phyloP scores from a whole-genome alignment of 2,113 vertebrate species.

The Saccopteryx bilineata region DNA sequence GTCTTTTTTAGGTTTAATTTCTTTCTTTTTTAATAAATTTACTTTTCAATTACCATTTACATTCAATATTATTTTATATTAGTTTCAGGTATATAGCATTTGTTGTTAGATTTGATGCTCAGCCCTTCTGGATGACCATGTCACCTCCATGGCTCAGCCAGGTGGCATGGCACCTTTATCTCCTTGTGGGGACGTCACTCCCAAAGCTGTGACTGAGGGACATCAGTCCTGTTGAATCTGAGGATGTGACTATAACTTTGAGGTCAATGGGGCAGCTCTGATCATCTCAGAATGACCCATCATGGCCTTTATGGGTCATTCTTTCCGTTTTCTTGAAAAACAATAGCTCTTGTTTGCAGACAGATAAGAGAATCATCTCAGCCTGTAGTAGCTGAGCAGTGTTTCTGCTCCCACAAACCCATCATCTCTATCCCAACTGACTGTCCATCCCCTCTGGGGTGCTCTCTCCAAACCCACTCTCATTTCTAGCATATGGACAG shows the following conservation, averaged over 20 bases:
- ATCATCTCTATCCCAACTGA: background rate
- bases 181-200: no score
- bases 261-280: background rate
- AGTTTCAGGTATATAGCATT: background rate
- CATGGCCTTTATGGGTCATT: no score
- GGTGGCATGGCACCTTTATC: background rate
- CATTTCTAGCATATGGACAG: background rate
- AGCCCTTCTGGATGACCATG: background rate
- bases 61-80: background rate
- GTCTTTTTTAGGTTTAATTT: background rate
- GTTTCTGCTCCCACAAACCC: background rate
- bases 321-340: background rate
- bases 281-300: background rate
- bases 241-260: background rate
- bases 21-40: background rate
- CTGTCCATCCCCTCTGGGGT: background rate
- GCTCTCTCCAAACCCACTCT: background rate
- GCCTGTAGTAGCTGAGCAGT: background rate
- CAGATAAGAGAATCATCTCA: background rate
- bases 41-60: background rate
- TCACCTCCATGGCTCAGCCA: background rate
- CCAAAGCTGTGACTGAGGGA: background rate
- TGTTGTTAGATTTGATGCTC: background rate
- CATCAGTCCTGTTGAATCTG: background rate
- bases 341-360: background rate